These are phyloP conservation scores for Drosophila subpulchrella DNA, from an alignment of 1,140 invertebrate species.

Conservation along the genomic window DNA sequence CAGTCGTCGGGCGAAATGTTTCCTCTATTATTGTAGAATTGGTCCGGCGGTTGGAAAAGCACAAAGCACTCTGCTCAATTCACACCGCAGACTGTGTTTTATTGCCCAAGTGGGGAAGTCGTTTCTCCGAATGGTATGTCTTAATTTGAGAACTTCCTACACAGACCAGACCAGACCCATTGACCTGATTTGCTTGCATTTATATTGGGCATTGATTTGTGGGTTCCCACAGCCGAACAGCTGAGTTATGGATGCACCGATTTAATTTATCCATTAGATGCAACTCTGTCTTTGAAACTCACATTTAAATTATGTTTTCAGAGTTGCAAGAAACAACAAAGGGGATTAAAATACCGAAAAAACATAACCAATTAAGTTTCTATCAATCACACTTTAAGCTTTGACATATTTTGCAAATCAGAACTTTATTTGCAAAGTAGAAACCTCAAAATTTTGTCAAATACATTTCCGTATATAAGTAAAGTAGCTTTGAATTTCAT, in stretches of 20 bases:
- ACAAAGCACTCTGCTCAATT: conserved; percentile 27
- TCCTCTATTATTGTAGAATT: conserved; percentile 19
- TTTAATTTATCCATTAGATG: conserved; percentile 5
- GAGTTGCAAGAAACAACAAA: background rate
- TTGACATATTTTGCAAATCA: too few relatives aligned
- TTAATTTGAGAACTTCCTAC: conserved; percentile 42
- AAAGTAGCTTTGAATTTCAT: too few relatives aligned
- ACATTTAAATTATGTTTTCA: background rate
- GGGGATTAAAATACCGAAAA: background rate
- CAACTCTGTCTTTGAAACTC: conserved; percentile 1
- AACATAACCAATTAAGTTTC: background rate
- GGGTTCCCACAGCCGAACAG: conserved; percentile 17
- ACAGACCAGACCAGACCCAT: conserved; percentile 10
- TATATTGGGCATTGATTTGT: conserved; percentile 39
- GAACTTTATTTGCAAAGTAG: too few relatives aligned
- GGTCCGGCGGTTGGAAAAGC: conserved; percentile 7
- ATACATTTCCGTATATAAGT: too few relatives aligned
- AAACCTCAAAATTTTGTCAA: too few relatives aligned
- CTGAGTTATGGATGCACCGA: conserved; percentile 26
- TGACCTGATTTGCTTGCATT: conserved; percentile 38
- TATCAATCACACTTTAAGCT: too few relatives aligned
- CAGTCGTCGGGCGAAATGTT: conserved; percentile 22
- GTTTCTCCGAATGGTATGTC: conserved; percentile 38
- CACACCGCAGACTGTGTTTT: conserved; percentile 30
- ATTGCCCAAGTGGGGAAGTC: conserved; percentile 31